phyloP scores from a whole-genome alignment of 2,113 vertebrate species.

The Columbina picui region DNA sequence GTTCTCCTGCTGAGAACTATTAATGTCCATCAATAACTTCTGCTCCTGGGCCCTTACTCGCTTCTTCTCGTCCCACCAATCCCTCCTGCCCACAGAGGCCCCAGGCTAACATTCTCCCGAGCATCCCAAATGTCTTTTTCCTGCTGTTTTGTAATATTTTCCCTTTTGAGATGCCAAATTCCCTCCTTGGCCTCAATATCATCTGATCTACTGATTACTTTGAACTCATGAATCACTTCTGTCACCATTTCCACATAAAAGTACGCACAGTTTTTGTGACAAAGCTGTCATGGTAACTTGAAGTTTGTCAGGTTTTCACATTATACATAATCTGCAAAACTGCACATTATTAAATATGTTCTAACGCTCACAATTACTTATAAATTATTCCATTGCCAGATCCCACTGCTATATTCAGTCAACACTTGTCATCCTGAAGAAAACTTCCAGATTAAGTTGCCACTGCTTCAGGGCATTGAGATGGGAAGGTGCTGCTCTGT shows the following conservation, averaged over 20 bases:
- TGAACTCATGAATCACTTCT: not conserved
- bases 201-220: not conserved
- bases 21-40: not conserved
- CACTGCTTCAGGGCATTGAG: not conserved
- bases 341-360: slow-evolving; percentile 18
- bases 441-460: slow-evolving; percentile 1
- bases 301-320: slow-evolving; percentile 29
- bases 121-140: not conserved
- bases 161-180: not conserved
- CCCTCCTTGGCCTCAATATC: not conserved
- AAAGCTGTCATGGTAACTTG: slow-evolving; percentile 49
- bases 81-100: not conserved
- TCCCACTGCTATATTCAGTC: slow-evolving; percentile 14
- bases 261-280: not conserved
- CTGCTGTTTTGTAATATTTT: not conserved
- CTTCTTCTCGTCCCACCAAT: not conserved
- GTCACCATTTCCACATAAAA: slow-evolving; percentile 32
- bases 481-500: not conserved
- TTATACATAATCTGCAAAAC: not conserved
- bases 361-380: slow-evolving; percentile 2
- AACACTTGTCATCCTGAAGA: slow-evolving; percentile 10
- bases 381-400: not conserved
- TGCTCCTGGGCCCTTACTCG: not conserved
- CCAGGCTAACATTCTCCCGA: not conserved
- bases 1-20: not conserved